Conservation (phyloP, 2,888 invertebrate species). For the Drosophila bunnanda region DNA sequence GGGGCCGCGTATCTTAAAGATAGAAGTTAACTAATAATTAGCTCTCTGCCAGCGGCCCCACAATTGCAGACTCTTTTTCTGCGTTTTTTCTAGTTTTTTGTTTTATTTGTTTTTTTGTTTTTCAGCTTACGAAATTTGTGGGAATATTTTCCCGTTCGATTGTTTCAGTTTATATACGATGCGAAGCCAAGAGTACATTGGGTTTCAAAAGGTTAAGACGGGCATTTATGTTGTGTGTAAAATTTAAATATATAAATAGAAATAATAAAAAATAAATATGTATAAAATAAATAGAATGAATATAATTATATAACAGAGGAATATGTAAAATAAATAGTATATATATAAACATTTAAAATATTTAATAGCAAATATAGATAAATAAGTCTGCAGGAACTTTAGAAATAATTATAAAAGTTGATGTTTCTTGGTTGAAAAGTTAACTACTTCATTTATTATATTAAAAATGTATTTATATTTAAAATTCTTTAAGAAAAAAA, state of each 20-base stretch:
- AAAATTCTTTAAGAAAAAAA: too few species aligned
- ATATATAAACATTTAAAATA: too few species aligned
- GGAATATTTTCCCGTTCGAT: slow-evolving; percentile 52
- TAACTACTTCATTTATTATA: too few species aligned
- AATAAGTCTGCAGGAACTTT: too few species aligned
- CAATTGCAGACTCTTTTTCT: slow-evolving; percentile 63
- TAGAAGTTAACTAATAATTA: slow-evolving; percentile 81
- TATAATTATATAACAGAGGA: too few species aligned
- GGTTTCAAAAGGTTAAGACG: not conserved
- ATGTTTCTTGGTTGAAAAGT: too few species aligned
- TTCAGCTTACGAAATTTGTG: slow-evolving; percentile 70
- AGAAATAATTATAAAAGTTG: too few species aligned
- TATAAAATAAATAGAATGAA: too few species aligned
- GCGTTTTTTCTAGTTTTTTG: not conserved
- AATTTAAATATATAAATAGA: not conserved
- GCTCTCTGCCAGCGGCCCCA: slow-evolving; percentile 57
- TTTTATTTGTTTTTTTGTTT: not conserved
- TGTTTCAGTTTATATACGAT: slow-evolving; percentile 36
- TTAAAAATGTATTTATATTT: too few species aligned
- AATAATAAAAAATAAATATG: not conserved
- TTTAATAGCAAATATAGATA: too few species aligned
- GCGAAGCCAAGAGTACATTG: slow-evolving; percentile 6
- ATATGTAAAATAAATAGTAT: too few species aligned
- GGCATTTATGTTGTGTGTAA: not conserved
- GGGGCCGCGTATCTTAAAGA: slow-evolving; percentile 71